Evolutionary conservation across 2,888 invertebrate species (phyloP).

Genomic region (Andrena minutula): DNA sequence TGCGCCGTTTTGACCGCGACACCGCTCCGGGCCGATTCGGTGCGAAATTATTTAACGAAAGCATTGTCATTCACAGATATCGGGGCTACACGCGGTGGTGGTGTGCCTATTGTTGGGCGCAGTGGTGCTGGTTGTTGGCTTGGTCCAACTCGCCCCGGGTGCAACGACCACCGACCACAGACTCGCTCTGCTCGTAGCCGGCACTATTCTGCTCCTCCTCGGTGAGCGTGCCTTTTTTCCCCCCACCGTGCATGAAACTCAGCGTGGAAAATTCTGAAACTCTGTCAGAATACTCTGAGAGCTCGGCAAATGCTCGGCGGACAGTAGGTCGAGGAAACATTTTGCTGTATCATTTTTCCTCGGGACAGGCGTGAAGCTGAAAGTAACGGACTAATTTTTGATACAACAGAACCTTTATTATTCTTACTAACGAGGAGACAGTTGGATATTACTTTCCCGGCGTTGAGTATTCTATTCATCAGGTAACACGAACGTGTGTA

Average conservation of each 20-base stretch:
- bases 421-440: too few relatives aligned
- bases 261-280: slow-evolving; percentile 9
- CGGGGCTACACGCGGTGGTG: slow-evolving; percentile 91
- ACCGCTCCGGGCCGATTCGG: not conserved
- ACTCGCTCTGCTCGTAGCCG: slow-evolving; percentile 90
- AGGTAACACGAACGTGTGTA: too few relatives aligned
- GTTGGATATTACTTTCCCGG: too few relatives aligned
- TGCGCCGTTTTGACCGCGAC: not conserved
- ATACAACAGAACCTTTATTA: not conserved
- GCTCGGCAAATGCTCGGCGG: not conserved
- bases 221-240: slow-evolving; percentile 82
- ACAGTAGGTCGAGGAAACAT: slow-evolving; percentile 7
- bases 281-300: slow-evolving; percentile 2
- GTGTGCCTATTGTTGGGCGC: slow-evolving; percentile 91
- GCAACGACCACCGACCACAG: slow-evolving; percentile 92
- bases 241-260: slow-evolving; percentile 2
- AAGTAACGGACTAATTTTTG: not conserved
- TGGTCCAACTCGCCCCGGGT: slow-evolving; percentile 92
- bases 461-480: too few relatives aligned
- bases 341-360: not conserved
- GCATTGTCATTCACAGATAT: slow-evolving; percentile 86
- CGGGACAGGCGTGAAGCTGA: not conserved
- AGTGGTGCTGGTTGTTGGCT: slow-evolving; percentile 91
- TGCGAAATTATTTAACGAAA: slow-evolving; percentile 24
- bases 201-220: slow-evolving; percentile 88